These are phyloP conservation scores for Cinclus mexicanus DNA, from an alignment of 2,113 vertebrate species.

Conservation along the genomic window DNA sequence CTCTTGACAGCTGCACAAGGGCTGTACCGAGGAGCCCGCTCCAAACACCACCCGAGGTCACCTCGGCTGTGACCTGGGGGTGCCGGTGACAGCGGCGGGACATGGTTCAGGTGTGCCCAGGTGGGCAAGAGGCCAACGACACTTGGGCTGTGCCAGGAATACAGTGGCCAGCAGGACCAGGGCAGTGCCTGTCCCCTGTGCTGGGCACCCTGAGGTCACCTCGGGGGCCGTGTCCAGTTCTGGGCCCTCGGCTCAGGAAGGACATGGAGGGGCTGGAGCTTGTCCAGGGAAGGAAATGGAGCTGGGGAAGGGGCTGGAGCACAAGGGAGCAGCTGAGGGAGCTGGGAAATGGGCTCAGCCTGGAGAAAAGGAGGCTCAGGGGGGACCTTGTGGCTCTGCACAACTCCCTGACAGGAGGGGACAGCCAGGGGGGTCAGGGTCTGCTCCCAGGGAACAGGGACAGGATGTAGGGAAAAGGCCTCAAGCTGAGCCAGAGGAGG, in stretches of 20 bases:
- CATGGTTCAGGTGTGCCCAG: background rate
- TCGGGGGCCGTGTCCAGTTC: background rate
- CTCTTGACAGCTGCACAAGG: accelerated
- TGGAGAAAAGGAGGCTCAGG: background rate
- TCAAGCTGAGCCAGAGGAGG: background rate
- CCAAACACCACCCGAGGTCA: background rate
- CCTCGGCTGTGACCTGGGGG: background rate
- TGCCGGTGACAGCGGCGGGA: background rate
- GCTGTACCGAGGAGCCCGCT: accelerated
- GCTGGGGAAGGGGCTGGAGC: background rate
- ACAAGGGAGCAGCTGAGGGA: background rate
- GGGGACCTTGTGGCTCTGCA: accelerated
- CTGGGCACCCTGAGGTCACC: background rate
- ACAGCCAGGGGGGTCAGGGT: background rate
- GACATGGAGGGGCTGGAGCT: background rate
- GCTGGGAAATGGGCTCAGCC: background rate
- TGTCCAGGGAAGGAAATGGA: background rate
- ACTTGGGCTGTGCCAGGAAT: accelerated
- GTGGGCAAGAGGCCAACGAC: background rate
- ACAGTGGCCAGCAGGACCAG: background rate
- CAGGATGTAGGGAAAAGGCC: background rate
- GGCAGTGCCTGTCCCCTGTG: background rate
- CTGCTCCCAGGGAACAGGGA: background rate
- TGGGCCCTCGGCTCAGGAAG: background rate
- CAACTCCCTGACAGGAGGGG: background rate